Base-by-base conservation (phyloP, 2,797 vertebrate species). In the Pyrrhura leucotis region DNA sequence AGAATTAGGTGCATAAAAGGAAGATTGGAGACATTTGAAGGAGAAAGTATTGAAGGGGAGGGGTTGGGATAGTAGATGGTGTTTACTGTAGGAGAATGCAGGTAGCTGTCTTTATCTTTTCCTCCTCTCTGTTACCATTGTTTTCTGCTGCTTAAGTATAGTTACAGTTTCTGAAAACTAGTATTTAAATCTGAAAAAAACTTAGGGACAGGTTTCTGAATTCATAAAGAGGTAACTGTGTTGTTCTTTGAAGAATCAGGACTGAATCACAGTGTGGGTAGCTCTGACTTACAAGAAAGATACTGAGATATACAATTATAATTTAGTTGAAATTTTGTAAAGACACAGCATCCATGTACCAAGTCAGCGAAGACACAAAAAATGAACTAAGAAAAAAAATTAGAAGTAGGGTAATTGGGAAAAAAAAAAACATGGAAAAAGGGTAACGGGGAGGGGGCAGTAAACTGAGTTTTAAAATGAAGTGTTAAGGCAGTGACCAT, bases 301-400 rank as follows among this genome's bases (percentile, higher is more conserved):
- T 71, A 14, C 19, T 66, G 3, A 25, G 39, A 44, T 44, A n/a
- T 1, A 1, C 4, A 7, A 3, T 59, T 66, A 74, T 63, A 12
- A 25, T 54, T 31, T 80, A 42, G 8, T 25, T 59, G 1, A 11
- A 31, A 39, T 50, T 56, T 89, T 51, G 71, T 81, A 6, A 75
- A 80, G 44, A 8, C 9, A 9, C 0, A 21, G 9, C 0, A 2
- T 48, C 63, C 25, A 31, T 48, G 5, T 71, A 23, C 39, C 21
- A 48, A 61, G 63, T 56, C 37, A 61, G 15, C 1, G 1, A 73
- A 69, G 28, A 23, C 14, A 69, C 11, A 59, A 59, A 85, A 76
- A 53, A 19, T 28, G 3, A 75, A 48, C 44, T 48, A 31, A 61
- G 48, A 4, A 37, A 40, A 77, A 59, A 85, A 20, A 17, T 53